Evolutionary conservation across 2,797 vertebrate genomes (phyloP).

Genomic region (Sebastiscus tertius): DNA sequence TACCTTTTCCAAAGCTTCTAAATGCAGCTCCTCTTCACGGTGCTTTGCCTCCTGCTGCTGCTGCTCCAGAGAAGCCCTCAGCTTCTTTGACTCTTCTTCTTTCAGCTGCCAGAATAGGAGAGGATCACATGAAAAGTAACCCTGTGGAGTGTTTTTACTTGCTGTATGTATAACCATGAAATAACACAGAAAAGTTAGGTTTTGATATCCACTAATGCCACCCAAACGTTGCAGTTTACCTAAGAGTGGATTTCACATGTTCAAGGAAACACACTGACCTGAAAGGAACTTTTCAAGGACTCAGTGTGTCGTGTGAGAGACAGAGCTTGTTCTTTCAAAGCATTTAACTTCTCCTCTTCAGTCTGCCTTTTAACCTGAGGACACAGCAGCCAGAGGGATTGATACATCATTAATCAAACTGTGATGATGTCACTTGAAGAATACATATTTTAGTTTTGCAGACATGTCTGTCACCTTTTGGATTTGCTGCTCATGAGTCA

Average conservation of each 20-base stretch:
- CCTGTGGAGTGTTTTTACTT: not conserved
- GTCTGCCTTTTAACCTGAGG: constrained; percentile 53
- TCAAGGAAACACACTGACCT: constrained; percentile 56
- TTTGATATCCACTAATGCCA: not conserved
- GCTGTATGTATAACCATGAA: not conserved
- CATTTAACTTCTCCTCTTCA: constrained; percentile 58
- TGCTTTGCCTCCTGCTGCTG: constrained; percentile 61
- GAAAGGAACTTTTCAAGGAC: constrained; percentile 47
- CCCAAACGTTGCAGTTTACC: not conserved
- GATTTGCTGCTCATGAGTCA: constrained; percentile 60
- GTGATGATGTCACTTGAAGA: not conserved
- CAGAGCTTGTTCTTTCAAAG: constrained; percentile 68
- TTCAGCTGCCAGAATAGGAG: constrained; percentile 60
- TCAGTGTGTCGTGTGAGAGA: constrained; percentile 58
- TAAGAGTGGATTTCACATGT: not conserved
- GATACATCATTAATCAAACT: not conserved
- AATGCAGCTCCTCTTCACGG: constrained; percentile 65
- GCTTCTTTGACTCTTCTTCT: constrained; percentile 72
- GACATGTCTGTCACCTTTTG: constrained; percentile 55
- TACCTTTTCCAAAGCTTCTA: constrained; percentile 73
- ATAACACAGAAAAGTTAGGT: not conserved
- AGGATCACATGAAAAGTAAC: not conserved
- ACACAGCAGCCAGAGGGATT: not conserved
- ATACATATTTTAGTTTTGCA: not conserved
- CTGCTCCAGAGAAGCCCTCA: constrained; percentile 65